Base-by-base conservation (phyloP, 2,113 vertebrate genomes). In the Thermophis baileyi region DNA sequence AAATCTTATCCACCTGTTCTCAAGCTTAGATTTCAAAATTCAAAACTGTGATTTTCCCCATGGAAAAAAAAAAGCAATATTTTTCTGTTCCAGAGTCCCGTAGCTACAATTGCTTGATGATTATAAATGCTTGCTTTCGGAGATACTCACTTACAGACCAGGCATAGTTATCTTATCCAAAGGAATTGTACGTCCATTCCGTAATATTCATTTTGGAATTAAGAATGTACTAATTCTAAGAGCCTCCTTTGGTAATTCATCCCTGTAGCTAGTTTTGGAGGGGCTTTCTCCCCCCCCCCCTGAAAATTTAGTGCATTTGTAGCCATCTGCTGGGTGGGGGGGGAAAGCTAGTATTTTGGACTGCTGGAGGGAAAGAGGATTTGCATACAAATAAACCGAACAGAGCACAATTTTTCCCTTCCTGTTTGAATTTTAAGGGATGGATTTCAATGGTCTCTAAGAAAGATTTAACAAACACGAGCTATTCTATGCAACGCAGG, bases 391-490 rank as follows among this genome's bases (percentile, higher is more conserved):
- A 89, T 81, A 16, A 40, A 35, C 24, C 2, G 16, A 40, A 60
- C 18, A 46, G 25, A 35, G 40, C 10, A 20, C 44, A 40, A 46
- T 46, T 88, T 40, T 25, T 22, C 35, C 16, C 49, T 2, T 27
- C 14, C 12, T 16, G 92, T 35, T 27, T 22, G 40, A 85, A 90
- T 94, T 92, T 81, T 85, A 49, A 85, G 47, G 87, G 95, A 89
- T 0, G 89, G 92, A 93, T 92, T 93, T 96, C 95, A 96, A 95
- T 93, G 92, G 55, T 90, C 2, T 0, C 0, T 1, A 96, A 96
- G 51, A 88, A 57, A 91, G 92, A 92, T 1, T 90, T 10, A 91
- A 93, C 95, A 92, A 96, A 94, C 92, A 93, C 49, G 92, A 90
- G 14, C 90, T 88, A 91, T 81, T 90, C 85, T 22, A 92, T 25